These are phyloP conservation scores for Isotomurus palustris DNA, from an alignment of 2,888 invertebrate genomes.

Conservation along the genomic window DNA sequence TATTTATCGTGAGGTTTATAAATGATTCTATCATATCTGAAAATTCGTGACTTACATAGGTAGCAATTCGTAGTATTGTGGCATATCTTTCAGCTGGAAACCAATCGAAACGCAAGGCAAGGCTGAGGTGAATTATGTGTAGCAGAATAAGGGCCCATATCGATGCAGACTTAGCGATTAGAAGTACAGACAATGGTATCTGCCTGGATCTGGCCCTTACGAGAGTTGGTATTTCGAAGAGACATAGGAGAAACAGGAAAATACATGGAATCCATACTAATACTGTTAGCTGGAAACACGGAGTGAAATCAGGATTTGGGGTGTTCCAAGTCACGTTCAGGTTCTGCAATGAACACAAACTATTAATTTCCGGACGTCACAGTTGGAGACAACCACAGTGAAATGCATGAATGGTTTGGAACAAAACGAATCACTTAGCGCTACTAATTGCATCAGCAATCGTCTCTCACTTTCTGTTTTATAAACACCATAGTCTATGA, in stretches of 20 bases:
- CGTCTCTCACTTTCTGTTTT: not conserved
- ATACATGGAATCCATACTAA: slow-evolving; percentile 54
- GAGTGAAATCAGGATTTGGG: slow-evolving; percentile 52
- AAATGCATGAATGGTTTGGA: not conserved
- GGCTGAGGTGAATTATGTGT: slow-evolving; percentile 25
- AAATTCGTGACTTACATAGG: slow-evolving; percentile 18
- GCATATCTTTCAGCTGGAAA: slow-evolving; percentile 25
- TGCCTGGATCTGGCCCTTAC: slow-evolving; percentile 9
- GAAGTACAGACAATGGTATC: slow-evolving; percentile 20
- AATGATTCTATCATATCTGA: not conserved
- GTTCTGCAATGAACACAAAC: slow-evolving; percentile 60
- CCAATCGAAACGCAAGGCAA: slow-evolving; percentile 20
- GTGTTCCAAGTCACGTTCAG: slow-evolving; percentile 72
- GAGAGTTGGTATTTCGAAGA: slow-evolving; percentile 16
- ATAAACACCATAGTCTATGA: not conserved
- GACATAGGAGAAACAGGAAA: slow-evolving; percentile 46
- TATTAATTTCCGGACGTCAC: not conserved
- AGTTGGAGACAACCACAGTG: not conserved
- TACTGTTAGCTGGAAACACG: slow-evolving; percentile 54
- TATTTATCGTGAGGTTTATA: not conserved
- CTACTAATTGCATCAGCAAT: not conserved
- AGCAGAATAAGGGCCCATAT: slow-evolving; percentile 25
- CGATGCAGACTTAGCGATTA: slow-evolving; percentile 20
- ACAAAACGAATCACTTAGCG: no score
- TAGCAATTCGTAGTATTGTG: slow-evolving; percentile 26